Base-by-base conservation (phyloP, 2,113 vertebrate genomes). In the Drymodes brunneopygia region DNA sequence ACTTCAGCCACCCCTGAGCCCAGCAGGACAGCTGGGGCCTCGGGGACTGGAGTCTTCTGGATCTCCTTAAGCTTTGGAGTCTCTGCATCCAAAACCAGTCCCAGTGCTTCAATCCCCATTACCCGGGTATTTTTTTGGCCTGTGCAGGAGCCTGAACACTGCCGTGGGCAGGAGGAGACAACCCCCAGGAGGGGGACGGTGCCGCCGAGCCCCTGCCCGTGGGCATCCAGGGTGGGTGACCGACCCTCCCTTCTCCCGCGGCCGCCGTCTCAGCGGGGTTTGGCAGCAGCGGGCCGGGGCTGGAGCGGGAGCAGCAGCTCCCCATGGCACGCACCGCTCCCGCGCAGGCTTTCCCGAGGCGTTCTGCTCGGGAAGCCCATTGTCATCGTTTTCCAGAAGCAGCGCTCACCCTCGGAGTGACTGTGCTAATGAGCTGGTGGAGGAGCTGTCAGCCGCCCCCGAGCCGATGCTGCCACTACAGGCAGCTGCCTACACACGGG, bases 371-470 rank as follows among this genome's bases (percentile, higher is more conserved):
- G 85, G 95, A 38, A 85, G 83, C 91, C 92, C 93, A 60, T 88
- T 57, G 42, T 92, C 31, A 44, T 35, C 17, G 29, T 33, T 87
- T 48, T 15, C 40, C 81, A 73, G 90, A 31, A 35, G 33, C 91
- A 62, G 50, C 12, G 44, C 69, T 94, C 81, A 6, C 93, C 70
- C 88, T 69, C 29, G 54, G 78, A 90, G 93, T 72, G 92, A 66
- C 82, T 62, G 95, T 74, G 29, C 93, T 95, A 92, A 97, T 91
- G 93, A 78, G 84, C 51, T 62, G 80, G 54, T 93, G 92, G 85
- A 95, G 91, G 96, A 89, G 91, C 95, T 91, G 96, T 82, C 94
- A 91, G 93, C 97, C 94, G 73, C 96, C 96, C 95, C 94, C 81
- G 81, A 8, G 36, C 93, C 27, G 40, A 56, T 38, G 47, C 96